These are phyloP conservation scores for Pelochelys cantorii DNA, from an alignment of 2,797 vertebrate genomes.

Conservation along the genomic window DNA sequence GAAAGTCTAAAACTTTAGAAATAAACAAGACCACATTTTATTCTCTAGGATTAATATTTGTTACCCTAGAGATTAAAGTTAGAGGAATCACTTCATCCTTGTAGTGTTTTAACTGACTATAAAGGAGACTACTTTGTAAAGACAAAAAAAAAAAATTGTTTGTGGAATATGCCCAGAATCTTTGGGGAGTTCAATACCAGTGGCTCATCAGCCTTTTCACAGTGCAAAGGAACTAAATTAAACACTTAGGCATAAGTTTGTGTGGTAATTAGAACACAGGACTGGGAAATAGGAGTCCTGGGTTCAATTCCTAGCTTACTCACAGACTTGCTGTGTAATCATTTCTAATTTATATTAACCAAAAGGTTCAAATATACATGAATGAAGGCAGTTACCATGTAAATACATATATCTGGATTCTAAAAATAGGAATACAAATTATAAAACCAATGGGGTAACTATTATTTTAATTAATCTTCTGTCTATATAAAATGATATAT, in stretches of 20 bases:
- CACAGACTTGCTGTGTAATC: constrained; percentile 56
- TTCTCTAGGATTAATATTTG: constrained; percentile 55
- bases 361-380: constrained; percentile 56
- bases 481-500: constrained; percentile 35
- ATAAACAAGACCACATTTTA: background rate
- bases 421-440: constrained; percentile 53
- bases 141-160: constrained; percentile 38
- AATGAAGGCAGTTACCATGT: constrained; percentile 54
- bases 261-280: constrained; percentile 24
- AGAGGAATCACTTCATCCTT: constrained; percentile 60
- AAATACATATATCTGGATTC: constrained; percentile 62
- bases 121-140: constrained; percentile 56
- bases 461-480: constrained; percentile 55
- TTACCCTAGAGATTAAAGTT: constrained; percentile 46
- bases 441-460: constrained; percentile 68
- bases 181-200: constrained; percentile 30
- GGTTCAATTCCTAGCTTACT: constrained; percentile 44
- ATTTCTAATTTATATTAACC: constrained; percentile 74
- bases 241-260: constrained; percentile 1
- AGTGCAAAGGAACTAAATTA: constrained; percentile 44
- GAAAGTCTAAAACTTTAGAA: constrained; percentile 27
- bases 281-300: constrained; percentile 31
- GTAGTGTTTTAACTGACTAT: constrained; percentile 38
- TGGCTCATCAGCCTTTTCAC: constrained; percentile 48
- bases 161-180: constrained; percentile 67